These are phyloP conservation scores for Fissipunctia ypsillon DNA, from an alignment of 2,888 invertebrate genomes.

Conservation along the genomic window DNA sequence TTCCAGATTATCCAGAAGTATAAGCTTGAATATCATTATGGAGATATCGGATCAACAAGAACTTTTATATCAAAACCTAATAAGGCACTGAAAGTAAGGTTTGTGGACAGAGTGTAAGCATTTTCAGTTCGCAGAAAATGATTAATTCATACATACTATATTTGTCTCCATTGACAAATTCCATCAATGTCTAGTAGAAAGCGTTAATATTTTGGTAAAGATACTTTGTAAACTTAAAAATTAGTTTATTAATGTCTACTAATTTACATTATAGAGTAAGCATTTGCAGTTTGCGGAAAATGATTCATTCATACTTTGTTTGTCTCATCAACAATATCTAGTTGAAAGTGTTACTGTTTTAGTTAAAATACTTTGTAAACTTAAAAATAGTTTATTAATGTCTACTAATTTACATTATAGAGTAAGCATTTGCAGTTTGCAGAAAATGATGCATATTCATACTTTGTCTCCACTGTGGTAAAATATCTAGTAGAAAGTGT, in stretches of 20 bases:
- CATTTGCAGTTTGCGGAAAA: too few relatives aligned
- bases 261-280: constrained; percentile 59
- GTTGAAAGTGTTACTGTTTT: too few relatives aligned
- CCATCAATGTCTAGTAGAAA: constrained; percentile 27
- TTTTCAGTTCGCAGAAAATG: neutral
- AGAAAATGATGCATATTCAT: too few relatives aligned
- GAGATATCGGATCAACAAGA: constrained; percentile 90
- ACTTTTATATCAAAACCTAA: constrained; percentile 91
- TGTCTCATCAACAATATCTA: too few relatives aligned
- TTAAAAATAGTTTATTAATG: too few relatives aligned
- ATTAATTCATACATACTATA: neutral
- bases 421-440: too few relatives aligned
- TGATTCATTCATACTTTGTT: too few relatives aligned
- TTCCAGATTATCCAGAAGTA: constrained; percentile 91
- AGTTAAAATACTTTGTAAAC: too few relatives aligned
- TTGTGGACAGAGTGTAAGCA: constrained; percentile 87
- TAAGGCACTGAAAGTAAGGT: constrained; percentile 91
- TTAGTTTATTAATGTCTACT: constrained; percentile 59
- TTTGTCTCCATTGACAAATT: constrained; percentile 8
- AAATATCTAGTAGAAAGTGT: too few relatives aligned
- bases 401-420: constrained; percentile 43
- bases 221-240: constrained; percentile 56
- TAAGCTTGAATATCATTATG: constrained; percentile 92
- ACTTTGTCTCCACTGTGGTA: too few relatives aligned
- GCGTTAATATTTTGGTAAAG: constrained; percentile 53